Evolutionary conservation across 2,113 vertebrate species (phyloP).

Genomic region (rat (Rattus norvegicus)): GRCr8 NC_086031.1:56476001-56476500

Average conservation of each 20-base stretch:
- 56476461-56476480: no score
- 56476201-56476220: background rate
- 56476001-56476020: no score
- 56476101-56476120: background rate
- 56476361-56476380: no score
- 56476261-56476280: background rate
- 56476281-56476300: no score
- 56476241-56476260: background rate
- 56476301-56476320: background rate
- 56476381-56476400: no score
- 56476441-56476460: no score
- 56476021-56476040: background rate
- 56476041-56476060: background rate
- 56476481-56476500: no score
- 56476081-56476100: background rate
- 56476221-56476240: background rate
- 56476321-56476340: background rate
- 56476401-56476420: no score
- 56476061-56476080: background rate
- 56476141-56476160: background rate
- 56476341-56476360: no score
- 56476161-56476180: background rate
- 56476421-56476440: no score
- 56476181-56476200: background rate
- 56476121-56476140: background rate